Percentiles rank a stretch among this genome's conserved stretches.
These are phyloP conservation scores for Toxonevra muliebris DNA, from an alignment of 2,888 invertebrate genomes.

Conservation along the genomic window DNA sequence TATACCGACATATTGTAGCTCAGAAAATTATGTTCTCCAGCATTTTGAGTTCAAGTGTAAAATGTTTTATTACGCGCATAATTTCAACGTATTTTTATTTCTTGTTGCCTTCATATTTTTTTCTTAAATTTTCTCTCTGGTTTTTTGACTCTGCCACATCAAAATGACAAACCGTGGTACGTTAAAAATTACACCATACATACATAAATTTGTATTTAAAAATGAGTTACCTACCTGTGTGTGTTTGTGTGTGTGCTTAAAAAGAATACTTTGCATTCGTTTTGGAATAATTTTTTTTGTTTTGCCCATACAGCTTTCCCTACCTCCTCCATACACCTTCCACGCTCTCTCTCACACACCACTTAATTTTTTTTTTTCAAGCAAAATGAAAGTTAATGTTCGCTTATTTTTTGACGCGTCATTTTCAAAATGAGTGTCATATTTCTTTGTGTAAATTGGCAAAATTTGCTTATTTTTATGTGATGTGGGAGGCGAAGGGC, in stretches of 20 bases:
- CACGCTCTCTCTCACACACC: not conserved
- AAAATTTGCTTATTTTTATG: conserved; percentile 25
- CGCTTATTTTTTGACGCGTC: conserved; percentile 30
- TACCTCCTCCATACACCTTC: not conserved
- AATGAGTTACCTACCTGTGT: conserved; percentile 48
- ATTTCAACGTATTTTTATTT: conserved; percentile 31
- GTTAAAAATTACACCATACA: conserved; percentile 43
- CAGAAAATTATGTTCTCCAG: conserved; percentile 15
- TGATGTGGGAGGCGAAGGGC: not conserved
- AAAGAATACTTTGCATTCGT: not conserved
- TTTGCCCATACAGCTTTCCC: conserved; percentile 1
- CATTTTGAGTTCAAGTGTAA: conserved; percentile 29
- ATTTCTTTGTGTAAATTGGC: conserved; percentile 41
- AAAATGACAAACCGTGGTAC: conserved; percentile 42
- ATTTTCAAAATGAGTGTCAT: conserved; percentile 38
- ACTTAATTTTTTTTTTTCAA: not conserved
- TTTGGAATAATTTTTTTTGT: not conserved
- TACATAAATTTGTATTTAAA: conserved; percentile 62
- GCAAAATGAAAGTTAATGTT: not conserved
- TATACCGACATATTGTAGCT: conserved; percentile 20
- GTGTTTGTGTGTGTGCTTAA: not conserved
- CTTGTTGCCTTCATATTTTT: not conserved
- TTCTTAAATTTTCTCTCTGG: not conserved
- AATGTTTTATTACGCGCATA: conserved; percentile 40
- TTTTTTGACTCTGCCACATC: conserved; percentile 11